Evolutionary conservation across 2,888 invertebrate species (phyloP).

Genomic region (Catocala fraxini): DNA sequence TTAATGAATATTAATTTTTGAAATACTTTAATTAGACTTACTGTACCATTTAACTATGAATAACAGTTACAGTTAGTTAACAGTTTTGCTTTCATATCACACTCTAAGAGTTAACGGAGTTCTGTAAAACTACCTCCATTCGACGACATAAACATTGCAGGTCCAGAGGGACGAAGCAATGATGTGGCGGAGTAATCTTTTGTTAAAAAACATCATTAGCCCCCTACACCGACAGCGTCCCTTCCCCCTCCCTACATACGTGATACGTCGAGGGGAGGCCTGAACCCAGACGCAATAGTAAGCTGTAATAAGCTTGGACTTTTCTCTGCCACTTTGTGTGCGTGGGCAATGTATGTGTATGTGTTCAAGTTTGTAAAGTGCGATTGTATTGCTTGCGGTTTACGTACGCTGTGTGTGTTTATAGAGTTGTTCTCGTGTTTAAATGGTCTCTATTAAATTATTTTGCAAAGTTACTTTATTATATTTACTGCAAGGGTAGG

Average conservation of each 20-base stretch:
- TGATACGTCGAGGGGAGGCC: slow-evolving; percentile 39
- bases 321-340: slow-evolving; percentile 48
- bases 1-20: too few species aligned
- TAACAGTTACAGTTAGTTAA: too few species aligned
- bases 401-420: slow-evolving; percentile 7
- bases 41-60: too few species aligned
- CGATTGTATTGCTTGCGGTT: neutral
- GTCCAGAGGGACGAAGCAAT: slow-evolving; percentile 41
- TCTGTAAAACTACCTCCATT: neutral
- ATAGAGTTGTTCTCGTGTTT: neutral
- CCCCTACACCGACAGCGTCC: slow-evolving; percentile 19
- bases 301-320: slow-evolving; percentile 56
- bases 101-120: neutral
- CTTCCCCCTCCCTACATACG: slow-evolving; percentile 41
- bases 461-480: too few species aligned
- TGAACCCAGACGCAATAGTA: slow-evolving; percentile 51
- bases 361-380: slow-evolving; percentile 17
- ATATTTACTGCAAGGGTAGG: too few species aligned
- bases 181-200: slow-evolving; percentile 55
- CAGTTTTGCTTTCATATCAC: neutral
- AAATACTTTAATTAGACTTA: too few species aligned
- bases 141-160: slow-evolving; percentile 32
- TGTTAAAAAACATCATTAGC: slow-evolving; percentile 57
- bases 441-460: too few species aligned
- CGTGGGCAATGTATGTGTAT: slow-evolving; percentile 40